These are phyloP conservation scores for Gryllus bimaculatus DNA, from an alignment of 1,140 invertebrate species.

Conservation along the genomic window DNA sequence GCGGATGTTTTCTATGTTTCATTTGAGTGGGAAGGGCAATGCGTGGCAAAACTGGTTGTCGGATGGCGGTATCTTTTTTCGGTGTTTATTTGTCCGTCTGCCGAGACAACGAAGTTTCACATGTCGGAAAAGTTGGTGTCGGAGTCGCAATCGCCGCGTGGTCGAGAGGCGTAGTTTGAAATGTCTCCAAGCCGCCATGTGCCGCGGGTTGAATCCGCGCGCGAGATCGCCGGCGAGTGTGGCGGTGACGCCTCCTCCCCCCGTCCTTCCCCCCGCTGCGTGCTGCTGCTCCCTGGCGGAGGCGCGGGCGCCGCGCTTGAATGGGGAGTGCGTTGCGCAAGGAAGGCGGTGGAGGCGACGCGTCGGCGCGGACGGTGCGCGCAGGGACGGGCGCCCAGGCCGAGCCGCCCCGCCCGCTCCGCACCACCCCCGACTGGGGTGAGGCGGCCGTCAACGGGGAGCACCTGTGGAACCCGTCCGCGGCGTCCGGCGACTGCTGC, in stretches of 20 bases:
- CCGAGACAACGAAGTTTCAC: too few species aligned
- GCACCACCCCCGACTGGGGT: constrained; percentile 74
- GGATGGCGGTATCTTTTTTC: too few species aligned
- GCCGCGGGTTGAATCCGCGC: too few species aligned
- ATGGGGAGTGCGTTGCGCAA: constrained; percentile 64
- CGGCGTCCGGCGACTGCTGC: constrained; percentile 84
- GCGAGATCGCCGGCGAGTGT: neutral
- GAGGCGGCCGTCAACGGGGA: constrained; percentile 70
- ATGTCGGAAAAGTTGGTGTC: too few species aligned
- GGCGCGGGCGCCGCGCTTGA: constrained; percentile 61
- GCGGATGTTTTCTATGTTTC: too few species aligned
- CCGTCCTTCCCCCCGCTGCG: neutral
- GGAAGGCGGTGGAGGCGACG: constrained; percentile 36
- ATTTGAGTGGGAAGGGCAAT: too few species aligned
- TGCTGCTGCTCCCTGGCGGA: neutral
- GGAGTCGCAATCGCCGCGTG: too few species aligned
- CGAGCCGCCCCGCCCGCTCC: constrained; percentile 35
- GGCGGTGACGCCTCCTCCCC: neutral
- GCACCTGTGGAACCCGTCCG: constrained; percentile 78
- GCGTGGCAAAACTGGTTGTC: too few species aligned
- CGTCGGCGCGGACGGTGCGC: constrained; percentile 32
- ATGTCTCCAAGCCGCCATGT: too few species aligned
- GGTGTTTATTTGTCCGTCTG: too few species aligned
- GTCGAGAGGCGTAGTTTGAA: too few species aligned
- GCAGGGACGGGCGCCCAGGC: constrained; percentile 32